Percentiles rank a stretch among this genome's conserved stretches.
These are phyloP conservation scores for Zoanthus sansibaricus DNA, from an alignment of 92 coral and sea anemone species.

Conservation along the genomic window DNA sequence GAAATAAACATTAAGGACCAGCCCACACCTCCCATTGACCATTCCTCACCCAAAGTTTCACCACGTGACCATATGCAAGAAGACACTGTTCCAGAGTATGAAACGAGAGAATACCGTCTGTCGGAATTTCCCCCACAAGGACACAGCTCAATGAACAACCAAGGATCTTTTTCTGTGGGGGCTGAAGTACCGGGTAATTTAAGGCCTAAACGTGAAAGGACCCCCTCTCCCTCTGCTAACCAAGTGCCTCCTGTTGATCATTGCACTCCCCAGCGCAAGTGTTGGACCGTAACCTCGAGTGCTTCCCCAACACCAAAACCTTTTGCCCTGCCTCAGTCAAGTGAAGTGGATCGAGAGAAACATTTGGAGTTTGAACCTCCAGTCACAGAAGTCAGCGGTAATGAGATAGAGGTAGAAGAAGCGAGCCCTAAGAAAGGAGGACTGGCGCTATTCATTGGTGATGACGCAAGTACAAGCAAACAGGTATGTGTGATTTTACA, in stretches of 20 bases:
- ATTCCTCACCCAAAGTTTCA: constrained; percentile 69
- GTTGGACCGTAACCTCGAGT: constrained; percentile 49
- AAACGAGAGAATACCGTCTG: constrained; percentile 79
- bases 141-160: constrained; percentile 1
- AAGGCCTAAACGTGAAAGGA: constrained; percentile 34
- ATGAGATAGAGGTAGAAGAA: constrained; percentile 57
- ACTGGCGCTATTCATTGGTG: constrained; percentile 85
- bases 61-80: constrained; percentile 28
- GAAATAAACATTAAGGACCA: constrained; percentile 63
- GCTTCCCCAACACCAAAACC: constrained; percentile 23
- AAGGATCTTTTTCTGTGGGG: constrained; percentile 9
- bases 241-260: constrained; percentile 23
- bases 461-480: constrained; percentile 55
- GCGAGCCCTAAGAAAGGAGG: constrained; percentile 73
- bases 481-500: constrained; percentile 56
- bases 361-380: background rate
- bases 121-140: constrained; percentile 75
- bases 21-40: constrained; percentile 82
- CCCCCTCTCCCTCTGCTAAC: constrained; percentile 19
- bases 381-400: constrained; percentile 26
- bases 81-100: constrained; percentile 48
- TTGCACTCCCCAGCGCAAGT: constrained; percentile 57
- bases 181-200: constrained; percentile 43
- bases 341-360: constrained; percentile 1
- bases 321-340: constrained; percentile 6